Conservation (phyloP, 2,888 invertebrate species). For the Drosophila koepferae region DNA sequence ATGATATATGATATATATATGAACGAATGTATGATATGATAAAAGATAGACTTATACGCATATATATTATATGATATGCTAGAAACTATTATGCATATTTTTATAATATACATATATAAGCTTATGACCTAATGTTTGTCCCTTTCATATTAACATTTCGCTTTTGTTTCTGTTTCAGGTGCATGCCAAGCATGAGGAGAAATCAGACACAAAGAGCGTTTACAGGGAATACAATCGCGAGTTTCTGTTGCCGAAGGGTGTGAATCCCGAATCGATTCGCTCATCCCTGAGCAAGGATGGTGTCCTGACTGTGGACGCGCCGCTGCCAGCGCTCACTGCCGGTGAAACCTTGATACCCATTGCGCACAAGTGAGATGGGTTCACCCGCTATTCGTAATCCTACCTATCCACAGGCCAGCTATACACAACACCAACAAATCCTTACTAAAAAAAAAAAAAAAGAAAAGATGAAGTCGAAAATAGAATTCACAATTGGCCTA, state of each 20-base stretch:
- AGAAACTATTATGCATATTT: background rate
- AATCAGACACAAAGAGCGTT: slow-evolving; percentile 97
- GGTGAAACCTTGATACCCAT: slow-evolving; percentile 86
- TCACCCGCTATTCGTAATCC: background rate
- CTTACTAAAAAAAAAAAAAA: too few species aligned
- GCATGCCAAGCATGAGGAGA: slow-evolving; percentile 99
- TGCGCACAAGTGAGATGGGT: slow-evolving; percentile 82
- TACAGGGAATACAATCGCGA: slow-evolving; percentile 99
- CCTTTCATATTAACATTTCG: background rate
- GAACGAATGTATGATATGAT: background rate
- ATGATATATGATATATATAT: background rate
- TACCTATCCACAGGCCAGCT: slow-evolving; percentile 19
- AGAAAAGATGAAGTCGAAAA: slow-evolving; percentile 10
- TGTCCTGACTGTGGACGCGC: slow-evolving; percentile 98
- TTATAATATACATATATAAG: background rate
- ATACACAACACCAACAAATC: slow-evolving; percentile 11
- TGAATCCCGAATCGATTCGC: slow-evolving; percentile 97
- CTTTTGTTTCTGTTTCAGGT: slow-evolving; percentile 89
- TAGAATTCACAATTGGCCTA: slow-evolving; percentile 36
- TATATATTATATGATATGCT: background rate
- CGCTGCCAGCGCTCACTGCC: slow-evolving; percentile 91
- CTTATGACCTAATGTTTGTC: background rate
- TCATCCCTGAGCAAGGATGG: slow-evolving; percentile 98
- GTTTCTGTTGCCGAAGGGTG: slow-evolving; percentile 98
- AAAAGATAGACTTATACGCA: background rate